Conservation (phyloP, 2,797 vertebrate species). For the Sebastiscus albofasciatus region DNA sequence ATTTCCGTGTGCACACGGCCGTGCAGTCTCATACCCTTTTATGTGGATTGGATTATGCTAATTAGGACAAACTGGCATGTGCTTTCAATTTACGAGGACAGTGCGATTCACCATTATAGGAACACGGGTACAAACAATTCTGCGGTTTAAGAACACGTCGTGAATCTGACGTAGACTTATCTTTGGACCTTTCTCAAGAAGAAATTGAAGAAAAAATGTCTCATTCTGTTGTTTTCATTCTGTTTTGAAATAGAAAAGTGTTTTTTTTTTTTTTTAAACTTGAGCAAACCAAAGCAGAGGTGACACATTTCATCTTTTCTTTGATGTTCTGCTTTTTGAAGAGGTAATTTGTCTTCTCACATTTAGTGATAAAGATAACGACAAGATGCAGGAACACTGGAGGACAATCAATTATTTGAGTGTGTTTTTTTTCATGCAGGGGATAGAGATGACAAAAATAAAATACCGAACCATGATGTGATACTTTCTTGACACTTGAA, state of each 20-base stretch:
- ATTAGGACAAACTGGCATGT: not conserved
- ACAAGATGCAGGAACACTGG: not conserved
- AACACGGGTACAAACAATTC: not conserved
- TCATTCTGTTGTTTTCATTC: not conserved
- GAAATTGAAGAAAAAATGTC: not conserved
- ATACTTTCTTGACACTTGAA: not conserved
- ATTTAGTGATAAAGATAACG: not conserved
- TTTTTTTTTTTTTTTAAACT: not conserved
- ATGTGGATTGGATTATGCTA: not conserved
- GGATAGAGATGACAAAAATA: not conserved
- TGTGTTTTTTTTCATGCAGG: not conserved
- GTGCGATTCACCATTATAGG: not conserved
- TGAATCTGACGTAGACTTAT: not conserved
- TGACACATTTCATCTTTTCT: not conserved
- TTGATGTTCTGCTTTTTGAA: not conserved
- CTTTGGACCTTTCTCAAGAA: not conserved
- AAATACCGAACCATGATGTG: not conserved
- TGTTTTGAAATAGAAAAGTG: not conserved
- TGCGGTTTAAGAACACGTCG: not conserved
- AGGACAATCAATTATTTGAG: not conserved
- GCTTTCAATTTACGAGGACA: not conserved
- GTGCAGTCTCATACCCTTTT: not conserved
- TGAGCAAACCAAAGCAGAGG: not conserved
- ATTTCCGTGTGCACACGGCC: not conserved
- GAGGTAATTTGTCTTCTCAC: not conserved